These are phyloP conservation scores for Pyralis farinalis DNA, from an alignment of 2,888 invertebrate genomes.

Conservation along the genomic window DNA sequence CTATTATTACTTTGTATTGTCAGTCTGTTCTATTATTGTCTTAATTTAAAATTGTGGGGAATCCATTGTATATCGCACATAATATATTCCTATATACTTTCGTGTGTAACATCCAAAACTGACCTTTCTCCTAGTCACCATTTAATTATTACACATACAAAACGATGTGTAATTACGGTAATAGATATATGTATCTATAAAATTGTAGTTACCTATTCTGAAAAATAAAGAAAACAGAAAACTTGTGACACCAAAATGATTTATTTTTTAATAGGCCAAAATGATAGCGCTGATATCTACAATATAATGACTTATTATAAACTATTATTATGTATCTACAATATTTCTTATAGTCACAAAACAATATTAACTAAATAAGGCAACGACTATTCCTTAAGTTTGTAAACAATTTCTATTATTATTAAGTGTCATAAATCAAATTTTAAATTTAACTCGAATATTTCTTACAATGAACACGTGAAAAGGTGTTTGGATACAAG, in stretches of 20 bases:
- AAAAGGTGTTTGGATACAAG: slow-evolving; percentile 43
- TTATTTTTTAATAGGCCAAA: slow-evolving; percentile 79
- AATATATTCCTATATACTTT: no score
- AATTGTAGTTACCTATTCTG: no score
- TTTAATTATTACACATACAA: no score
- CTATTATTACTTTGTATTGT: no score
- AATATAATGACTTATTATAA: slow-evolving; percentile 72
- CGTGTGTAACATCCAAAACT: no score
- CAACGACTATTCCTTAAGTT: slow-evolving; percentile 75
- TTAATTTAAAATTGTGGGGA: no score
- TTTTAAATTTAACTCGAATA: slow-evolving; percentile 36
- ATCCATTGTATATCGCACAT: no score
- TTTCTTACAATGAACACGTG: slow-evolving; percentile 57
- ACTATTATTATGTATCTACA: slow-evolving; percentile 73
- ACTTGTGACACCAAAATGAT: slow-evolving; percentile 76
- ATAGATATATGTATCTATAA: no score
- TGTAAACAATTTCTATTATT: slow-evolving; percentile 57
- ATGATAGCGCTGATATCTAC: slow-evolving; percentile 78
- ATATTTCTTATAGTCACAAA: slow-evolving; percentile 75
- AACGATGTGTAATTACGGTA: no score
- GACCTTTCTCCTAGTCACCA: no score
- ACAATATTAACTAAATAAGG: slow-evolving; percentile 80
- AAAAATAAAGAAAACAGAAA: slow-evolving; percentile 30
- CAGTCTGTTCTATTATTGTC: no score
- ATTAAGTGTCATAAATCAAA: slow-evolving; percentile 45